A percentile compares a stretch with the other conserved stretches of the same genome.
phyloP scores from a whole-genome alignment of 2,113 vertebrate species.

The Marcusenius ussheri region DNA sequence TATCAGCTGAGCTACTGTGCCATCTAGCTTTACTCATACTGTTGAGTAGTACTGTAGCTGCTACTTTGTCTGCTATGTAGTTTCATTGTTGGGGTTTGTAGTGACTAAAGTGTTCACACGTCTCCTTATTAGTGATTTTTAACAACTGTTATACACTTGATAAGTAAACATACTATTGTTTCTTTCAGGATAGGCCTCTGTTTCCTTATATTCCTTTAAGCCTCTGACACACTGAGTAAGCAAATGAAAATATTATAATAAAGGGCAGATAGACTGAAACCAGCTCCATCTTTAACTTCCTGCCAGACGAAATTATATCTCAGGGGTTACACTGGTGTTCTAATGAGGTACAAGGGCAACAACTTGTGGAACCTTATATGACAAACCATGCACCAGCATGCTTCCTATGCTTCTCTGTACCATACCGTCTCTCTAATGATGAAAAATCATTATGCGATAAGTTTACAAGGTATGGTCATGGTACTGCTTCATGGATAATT shows the following conservation, averaged over 20 bases:
- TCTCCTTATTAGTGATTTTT: not conserved
- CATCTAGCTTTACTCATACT: not conserved
- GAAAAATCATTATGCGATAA: not conserved
- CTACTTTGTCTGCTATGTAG: not conserved
- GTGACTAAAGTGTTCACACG: not conserved
- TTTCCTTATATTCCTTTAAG: not conserved
- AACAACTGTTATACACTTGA: not conserved
- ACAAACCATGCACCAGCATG: not conserved
- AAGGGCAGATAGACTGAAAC: conserved; percentile 17
- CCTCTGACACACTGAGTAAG: not conserved
- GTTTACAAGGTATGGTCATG: not conserved
- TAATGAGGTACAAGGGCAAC: conserved; percentile 6
- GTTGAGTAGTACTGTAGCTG: not conserved
- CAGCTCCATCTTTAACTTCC: not conserved
- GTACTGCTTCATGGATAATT: not conserved
- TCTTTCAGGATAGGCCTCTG: not conserved
- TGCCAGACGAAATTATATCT: not conserved
- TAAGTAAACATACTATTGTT: not conserved
- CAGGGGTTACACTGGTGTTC: not conserved
- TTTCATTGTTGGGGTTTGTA: not conserved
- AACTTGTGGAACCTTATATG: not conserved
- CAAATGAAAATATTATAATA: conserved; percentile 14
- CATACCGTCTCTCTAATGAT: not conserved
- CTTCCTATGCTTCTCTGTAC: not conserved
- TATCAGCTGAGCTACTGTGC: not conserved